Evolutionary conservation across 2,888 invertebrate genomes (phyloP), one percentile per base, ranked within the genome.

Genomic region (Trissolcus brochymenae): DNA sequence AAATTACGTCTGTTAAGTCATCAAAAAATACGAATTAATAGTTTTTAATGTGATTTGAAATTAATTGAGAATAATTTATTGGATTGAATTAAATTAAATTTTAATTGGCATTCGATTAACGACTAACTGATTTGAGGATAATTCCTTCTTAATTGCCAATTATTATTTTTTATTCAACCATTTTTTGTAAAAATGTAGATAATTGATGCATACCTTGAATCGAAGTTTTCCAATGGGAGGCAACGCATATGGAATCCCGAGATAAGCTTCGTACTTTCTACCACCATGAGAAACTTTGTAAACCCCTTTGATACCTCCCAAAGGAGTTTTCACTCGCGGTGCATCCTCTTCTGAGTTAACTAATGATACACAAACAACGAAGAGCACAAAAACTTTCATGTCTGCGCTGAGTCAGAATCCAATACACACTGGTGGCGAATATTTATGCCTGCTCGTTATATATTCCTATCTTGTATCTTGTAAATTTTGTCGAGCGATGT

Each of bases 211-310:
- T 76, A 84, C 84, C 79, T 83, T 62, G 55, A 84, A 84, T 43
- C 84, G 76, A 13, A 81, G 73, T 72, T 83, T 79, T 57, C 83
- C 81, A 11, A 79, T 46, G 9, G 84, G 84, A 17, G 84, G 82
- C 13, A 72, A 6, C 16, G 84, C 84, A 56, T 81, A 84, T n/a
- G 84, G 84, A 51, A 84, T 78, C 6, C 84, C 84, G 71, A 82
- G 82, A 57, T 79, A 84, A 50, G 81, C 81, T 21, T 81, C 74
- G 40, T 70, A 83, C n/a, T 51, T 35, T 71, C 79, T 78, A 6
- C 82, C 82, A 41, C 79, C 67, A 51, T 81, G 14, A 6, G 83
- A 83, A 40, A 65, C 17, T 66, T 81, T 77, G 51, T 82, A 82
- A 29, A 79, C 80, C n/a, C 84, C 83, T 60, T 67, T 77, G n/a